Evolutionary conservation across 2,888 invertebrate species (phyloP), one percentile per base, ranked within the genome.

Genomic region (Smittia aterrima): DNA sequence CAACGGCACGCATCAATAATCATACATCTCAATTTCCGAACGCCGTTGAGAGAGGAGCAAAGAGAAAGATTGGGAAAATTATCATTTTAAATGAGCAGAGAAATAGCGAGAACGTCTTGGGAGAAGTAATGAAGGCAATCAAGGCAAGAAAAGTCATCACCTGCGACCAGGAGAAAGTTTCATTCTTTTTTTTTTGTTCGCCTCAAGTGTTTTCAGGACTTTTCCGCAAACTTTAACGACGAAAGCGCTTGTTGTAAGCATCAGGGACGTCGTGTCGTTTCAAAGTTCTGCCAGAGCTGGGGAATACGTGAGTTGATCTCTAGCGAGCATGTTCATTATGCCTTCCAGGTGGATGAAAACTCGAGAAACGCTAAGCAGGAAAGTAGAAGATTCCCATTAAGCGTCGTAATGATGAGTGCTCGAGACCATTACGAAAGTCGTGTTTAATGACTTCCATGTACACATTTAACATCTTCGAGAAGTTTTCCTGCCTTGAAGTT

Each of bases 1-100:
- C 72, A 72, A 62, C 58, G 62, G 38, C 58, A 72, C 72, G 72
- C 72, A 72, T 72, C 72, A 72, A 72, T 72, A 72, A 72, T 72
- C 62, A 62, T 72, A 40, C 72, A 72, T 72, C 72, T 72, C 72
- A 72, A 72, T 72, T 72, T 53, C 58, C 18, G 9, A 20, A 20
- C 58, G 58, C n/a, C 58, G 20, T 18, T 13, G 13, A 22, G 25
- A 27, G 64, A 6, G n/a, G 27, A 4, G 13, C 6, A 1, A 18
- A 58, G 58, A 58, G 58, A 18, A 13, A 16, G 25, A 27, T 64
- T 9, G 64, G n/a, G 64, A 24, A 64, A 64, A 64, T 64, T 64
- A 64, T 64, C 64, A 64, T 64, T 27, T 64, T 64, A 27, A 64
- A 64, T 64, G 64, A 64, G 25, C n/a, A n/a, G 64, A 24, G 20